Base-by-base conservation (phyloP, 1,140 invertebrate genomes). In the Melitaea cinxia region DNA sequence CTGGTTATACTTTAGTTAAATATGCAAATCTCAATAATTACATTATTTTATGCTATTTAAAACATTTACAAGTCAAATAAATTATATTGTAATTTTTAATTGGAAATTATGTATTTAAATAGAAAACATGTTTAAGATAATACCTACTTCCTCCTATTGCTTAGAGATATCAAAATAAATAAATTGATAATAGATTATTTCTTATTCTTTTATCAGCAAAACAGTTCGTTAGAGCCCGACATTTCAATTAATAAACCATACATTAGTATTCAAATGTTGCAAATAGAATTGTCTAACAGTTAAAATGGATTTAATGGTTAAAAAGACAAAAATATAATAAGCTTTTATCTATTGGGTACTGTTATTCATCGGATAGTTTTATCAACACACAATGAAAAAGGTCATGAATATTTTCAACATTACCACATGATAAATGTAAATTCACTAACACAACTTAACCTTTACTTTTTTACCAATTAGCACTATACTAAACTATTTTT, bases 391-490 rank as follows among this genome's bases (percentile, higher is more conserved):
- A 4, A 6, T 33, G 12, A 33, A 10, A 6, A 33, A 6, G 3
- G 21, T 23, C 9, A 2, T 17, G 21, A 23, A 24, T 12, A 0
- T 47, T 47, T 10, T 23, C 14, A 33, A 33, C 30, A 33, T 42
- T 24, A 21, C 23, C 5, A 4, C 7, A n/a, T 50, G 28, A 57
- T 28, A 54, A 59, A 45, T 54, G 28, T 24, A 65, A 65, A 60
- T 65, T 53, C 52, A 24, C 28, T 21, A 1, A 39, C 47, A 52
- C 45, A 17, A 15, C 45, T 45, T 35, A 30, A 30, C n/a, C 30
- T 19, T 63, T 56, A 33, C 63, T 65, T 65, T 53, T 72, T 58
- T 58, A 62, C 37, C 66, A 68, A 72, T 69, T 72, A 62, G 54
- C 66, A 65, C 47, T 47, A 58, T 21, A 45, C 37, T 54, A 39